phyloP scores from a whole-genome alignment of 2,113 vertebrate genomes.

The Actenoides lindsayi region DNA sequence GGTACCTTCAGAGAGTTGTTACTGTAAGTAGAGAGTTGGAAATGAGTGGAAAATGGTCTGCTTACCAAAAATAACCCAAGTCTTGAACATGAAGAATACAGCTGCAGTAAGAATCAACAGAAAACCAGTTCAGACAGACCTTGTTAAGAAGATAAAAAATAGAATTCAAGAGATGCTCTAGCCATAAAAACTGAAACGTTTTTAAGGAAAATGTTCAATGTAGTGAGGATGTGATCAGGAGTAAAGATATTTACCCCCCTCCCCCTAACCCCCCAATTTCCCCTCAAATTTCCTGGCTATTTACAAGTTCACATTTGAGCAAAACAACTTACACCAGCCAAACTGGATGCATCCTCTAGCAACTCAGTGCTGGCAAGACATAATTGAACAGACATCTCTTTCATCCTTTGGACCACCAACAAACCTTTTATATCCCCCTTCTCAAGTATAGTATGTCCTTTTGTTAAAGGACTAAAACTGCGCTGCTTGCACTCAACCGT shows the following conservation, averaged over 20 bases:
- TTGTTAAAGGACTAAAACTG: not conserved
- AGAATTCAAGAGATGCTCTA: not conserved
- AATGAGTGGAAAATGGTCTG: not conserved
- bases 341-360: not conserved
- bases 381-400: not conserved
- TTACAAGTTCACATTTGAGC: not conserved
- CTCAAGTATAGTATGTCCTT: not conserved
- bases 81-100: not conserved
- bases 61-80: not conserved
- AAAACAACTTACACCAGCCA: not conserved
- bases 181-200: not conserved
- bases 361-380: not conserved
- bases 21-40: not conserved
- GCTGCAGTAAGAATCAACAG: not conserved
- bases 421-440: not conserved
- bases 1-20: not conserved
- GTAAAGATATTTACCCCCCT: not conserved
- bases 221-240: not conserved
- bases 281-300: not conserved
- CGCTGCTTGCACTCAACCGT: not conserved
- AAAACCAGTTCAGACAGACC: not conserved
- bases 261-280: not conserved
- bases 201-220: not conserved
- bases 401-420: not conserved
- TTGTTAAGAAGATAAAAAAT: not conserved